Base-by-base conservation (phyloP, 2,113 vertebrate genomes). In the Ailurus styani region DNA sequence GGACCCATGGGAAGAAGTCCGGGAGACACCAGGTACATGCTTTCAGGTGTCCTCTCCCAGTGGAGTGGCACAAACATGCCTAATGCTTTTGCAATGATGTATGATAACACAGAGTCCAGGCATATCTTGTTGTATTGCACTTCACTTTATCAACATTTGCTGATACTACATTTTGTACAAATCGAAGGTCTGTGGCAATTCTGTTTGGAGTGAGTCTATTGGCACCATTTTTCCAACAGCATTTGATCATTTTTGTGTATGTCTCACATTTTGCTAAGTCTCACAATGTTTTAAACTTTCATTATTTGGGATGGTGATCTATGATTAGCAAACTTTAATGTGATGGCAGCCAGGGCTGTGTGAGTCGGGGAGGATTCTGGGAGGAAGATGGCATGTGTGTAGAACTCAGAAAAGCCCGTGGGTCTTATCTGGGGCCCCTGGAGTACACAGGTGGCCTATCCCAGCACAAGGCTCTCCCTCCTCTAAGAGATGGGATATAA, bases 401-500 rank as follows among this genome's bases (percentile, higher is more conserved):
- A 42, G 37, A 40, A 23, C 73, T 77, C 25, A 77, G 73, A 77
- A 77, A 31, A 47, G 14, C 4, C 20, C n/a, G 9, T 70, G 9
- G 7, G 8, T 70, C 8, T n/a, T n/a, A 70, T n/a, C 68, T 23
- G 4, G 68, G n/a, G n/a, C n/a, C 42, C 42, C 12, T 29, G 40
- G 25, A 14, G 7, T 27, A 13, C 70, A 45, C 40, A 45, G 40
- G 40, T 73, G 40, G 23, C 70, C 5, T 42, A 73, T 42, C 70
- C 37, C 70, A 73, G 25, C 14, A 73, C 40, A 27, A 23, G 25
- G 6, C 6, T 12, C 72, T 73, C 42, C 13, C 23, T 73, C 70
- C 25, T 31, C 42, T 77, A 45, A 77, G 73, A 77, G 45, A 77
- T 98, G 96, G 97, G 4, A 98, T 99, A 99, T 99, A 98, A 99